Base-by-base conservation (phyloP, 2,888 invertebrate genomes). In the Spisula solida region DNA sequence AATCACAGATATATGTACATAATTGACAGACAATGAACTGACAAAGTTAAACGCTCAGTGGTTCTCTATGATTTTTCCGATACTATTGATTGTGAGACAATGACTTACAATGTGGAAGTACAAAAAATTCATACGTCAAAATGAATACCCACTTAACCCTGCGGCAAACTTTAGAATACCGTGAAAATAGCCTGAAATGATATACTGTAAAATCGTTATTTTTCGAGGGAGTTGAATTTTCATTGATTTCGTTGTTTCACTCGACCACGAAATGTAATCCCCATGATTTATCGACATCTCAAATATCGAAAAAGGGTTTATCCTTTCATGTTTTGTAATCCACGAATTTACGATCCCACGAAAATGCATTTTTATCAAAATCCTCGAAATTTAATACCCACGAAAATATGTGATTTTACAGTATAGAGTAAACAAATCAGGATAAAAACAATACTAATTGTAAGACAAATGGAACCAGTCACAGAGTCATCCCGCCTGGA, bases 121-220 rank as follows among this genome's bases (percentile, higher is more conserved):
- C 60, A 66, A 25, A 66, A 66, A 66, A 25, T 14, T n/a, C 1
- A 51, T 66, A 25, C n/a, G 25, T 10, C 5, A 12, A 66, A 66
- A 66, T 66, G 25, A n/a, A 66, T 66, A 66, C 60, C 41, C n/a
- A 66, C 25, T 66, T 66, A 66, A 66, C 60, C 60, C 25, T 20
- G 10, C 20, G 60, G n/a, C 60, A 66, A 66, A 66, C 25, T n/a
- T 66, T 2, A 66, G 18, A 66, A 25, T 25, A 66, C 60, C 25
- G 5, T 25, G 60, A 66, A 66, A 66, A 66, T 25, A 66, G 60
- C 5, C 51, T 25, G 25, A 66, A 41, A 66, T 25, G 25, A 66
- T n/a, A 5, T 5, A 41, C 2, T 25, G 25, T 25, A n/a, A n/a
- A n/a, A n/a, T n/a, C n/a, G n/a, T n/a, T n/a, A n/a, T n/a, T n/a